Conservation (phyloP, 2,113 vertebrate species). For the Triplophysa rosa region DNA sequence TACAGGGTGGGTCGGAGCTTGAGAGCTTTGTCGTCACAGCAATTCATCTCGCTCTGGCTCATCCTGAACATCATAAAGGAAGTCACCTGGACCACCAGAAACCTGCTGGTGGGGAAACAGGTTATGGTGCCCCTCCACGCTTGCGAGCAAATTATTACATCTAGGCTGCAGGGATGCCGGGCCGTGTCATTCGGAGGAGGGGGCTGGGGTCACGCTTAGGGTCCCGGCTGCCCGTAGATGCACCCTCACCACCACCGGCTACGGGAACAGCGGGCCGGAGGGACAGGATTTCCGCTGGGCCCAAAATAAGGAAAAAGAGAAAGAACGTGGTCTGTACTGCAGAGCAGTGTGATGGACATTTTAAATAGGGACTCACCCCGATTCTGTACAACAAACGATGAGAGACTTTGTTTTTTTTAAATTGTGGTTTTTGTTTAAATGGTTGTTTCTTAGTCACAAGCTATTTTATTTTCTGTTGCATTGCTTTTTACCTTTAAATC, state of each 20-base stretch:
- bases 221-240: conserved; percentile 6
- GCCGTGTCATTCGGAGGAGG: background rate
- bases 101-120: conserved; percentile 42
- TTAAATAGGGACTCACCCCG: no score
- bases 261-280: conserved; percentile 18
- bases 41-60: background rate
- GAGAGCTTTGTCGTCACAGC: background rate
- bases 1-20: conserved; percentile 12
- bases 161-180: background rate
- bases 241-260: conserved; percentile 2
- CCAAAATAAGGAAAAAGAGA: rapidly evolving
- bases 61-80: background rate
- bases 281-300: background rate
- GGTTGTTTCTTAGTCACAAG: no score
- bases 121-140: background rate
- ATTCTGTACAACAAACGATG: no score
- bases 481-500: no score
- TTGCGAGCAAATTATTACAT: background rate
- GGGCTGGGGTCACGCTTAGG: background rate
- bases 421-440: no score
- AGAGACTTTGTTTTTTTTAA: no score
- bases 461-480: no score
- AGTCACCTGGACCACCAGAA: conserved; percentile 21
- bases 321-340: no score
- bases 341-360: no score